Conservation (phyloP, 2,113 vertebrate genomes). For the Coptodon bakossiorum region DNA sequence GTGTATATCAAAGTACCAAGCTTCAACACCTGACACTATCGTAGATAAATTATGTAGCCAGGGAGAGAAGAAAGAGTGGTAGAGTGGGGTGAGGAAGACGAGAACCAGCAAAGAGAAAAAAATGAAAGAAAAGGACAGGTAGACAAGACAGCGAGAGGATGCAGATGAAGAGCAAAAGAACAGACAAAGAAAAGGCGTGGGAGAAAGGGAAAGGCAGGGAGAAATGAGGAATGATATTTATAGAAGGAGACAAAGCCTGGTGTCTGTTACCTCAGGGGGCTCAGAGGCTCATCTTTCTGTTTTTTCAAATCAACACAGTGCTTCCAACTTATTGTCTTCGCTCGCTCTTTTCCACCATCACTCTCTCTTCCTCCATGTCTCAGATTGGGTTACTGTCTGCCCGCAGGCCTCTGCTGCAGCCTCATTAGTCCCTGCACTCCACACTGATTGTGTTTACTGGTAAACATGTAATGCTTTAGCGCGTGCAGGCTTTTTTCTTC, state of each 20-base stretch:
- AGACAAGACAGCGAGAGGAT: not conserved
- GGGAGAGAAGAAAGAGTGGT: not conserved
- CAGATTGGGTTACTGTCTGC: constrained; percentile 50
- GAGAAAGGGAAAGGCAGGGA: not conserved
- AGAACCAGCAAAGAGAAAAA: not conserved
- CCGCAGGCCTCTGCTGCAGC: constrained; percentile 37
- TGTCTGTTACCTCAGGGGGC: constrained; percentile 52
- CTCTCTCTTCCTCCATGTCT: not conserved
- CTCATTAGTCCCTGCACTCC: constrained; percentile 20
- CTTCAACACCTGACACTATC: not conserved
- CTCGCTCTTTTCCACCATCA: constrained; percentile 4
- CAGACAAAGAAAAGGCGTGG: not conserved
- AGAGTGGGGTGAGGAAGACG: not conserved
- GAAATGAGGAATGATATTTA: constrained; percentile 59
- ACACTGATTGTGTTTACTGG: constrained; percentile 49
- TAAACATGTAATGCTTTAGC: constrained; percentile 11
- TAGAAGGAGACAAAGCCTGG: constrained; percentile 70
- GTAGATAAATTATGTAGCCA: not conserved
- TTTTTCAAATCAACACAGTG: constrained; percentile 48
- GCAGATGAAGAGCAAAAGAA: not conserved
- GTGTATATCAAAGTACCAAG: not conserved
- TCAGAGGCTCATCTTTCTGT: constrained; percentile 52
- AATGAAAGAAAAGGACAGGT: not conserved
- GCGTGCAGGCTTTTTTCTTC: not conserved
- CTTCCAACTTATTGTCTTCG: constrained; percentile 50